Evolutionary conservation across 2,888 invertebrate species (phyloP).

Genomic region (Drosophila pullipes): DNA sequence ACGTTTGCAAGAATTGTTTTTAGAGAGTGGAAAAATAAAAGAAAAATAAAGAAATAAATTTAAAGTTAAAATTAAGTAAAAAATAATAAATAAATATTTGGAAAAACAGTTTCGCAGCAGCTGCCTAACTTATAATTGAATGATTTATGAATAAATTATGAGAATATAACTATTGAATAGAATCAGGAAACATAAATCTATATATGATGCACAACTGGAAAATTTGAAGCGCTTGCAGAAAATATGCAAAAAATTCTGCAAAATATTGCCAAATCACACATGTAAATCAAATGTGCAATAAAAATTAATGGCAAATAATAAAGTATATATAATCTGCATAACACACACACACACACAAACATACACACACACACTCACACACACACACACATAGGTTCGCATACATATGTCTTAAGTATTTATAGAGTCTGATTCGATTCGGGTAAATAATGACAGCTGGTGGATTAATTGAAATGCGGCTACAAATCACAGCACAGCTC

Average conservation of each 20-base stretch:
- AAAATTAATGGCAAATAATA: neutral
- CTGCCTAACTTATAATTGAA: neutral
- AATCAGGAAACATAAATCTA: neutral
- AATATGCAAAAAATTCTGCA: neutral
- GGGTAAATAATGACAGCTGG: conserved; percentile 26
- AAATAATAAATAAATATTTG: neutral
- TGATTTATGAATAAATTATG: too few relatives aligned
- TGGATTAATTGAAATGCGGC: conserved; percentile 40
- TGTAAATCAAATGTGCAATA: neutral
- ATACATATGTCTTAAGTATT: neutral
- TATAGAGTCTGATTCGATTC: neutral
- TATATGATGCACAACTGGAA: neutral
- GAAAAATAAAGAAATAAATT: neutral
- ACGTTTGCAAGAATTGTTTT: neutral
- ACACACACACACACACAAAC: neutral
- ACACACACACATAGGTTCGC: neutral
- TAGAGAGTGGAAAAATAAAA: neutral
- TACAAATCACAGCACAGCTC: conserved; percentile 39
- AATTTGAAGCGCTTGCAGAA: neutral
- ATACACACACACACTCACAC: neutral
- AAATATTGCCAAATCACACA: neutral
- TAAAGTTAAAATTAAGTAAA: too few relatives aligned
- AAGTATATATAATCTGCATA: neutral
- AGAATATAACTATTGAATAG: neutral
- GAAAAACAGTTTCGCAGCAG: neutral